phyloP scores from a whole-genome alignment of 30 jellyfish, hydroid and myxozoan genomes.

The Aurelia sp. region DNA sequence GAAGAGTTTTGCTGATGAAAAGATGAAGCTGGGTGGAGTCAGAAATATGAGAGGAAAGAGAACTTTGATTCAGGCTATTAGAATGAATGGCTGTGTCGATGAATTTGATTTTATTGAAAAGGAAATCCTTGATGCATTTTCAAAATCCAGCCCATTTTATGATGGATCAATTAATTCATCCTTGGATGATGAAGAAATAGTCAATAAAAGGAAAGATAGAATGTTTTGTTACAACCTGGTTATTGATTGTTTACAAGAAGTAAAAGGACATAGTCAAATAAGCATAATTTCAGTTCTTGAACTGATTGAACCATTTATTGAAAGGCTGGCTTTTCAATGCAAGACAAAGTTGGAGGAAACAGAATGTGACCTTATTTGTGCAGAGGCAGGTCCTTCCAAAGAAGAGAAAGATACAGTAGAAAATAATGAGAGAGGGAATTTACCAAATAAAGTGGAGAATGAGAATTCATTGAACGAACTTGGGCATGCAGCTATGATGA shows the following conservation, averaged over 20 bases:
- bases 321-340: not conserved
- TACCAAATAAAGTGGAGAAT: not conserved
- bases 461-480: not conserved
- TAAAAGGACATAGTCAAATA: not conserved
- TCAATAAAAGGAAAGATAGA: not conserved
- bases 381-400: not conserved
- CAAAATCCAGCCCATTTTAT: not conserved
- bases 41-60: too few species aligned
- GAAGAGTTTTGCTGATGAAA: too few species aligned
- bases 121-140: not conserved
- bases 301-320: constrained; percentile 13
- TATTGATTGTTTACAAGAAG: not conserved
- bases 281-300: constrained; percentile 23
- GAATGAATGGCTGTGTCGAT: not conserved
- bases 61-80: too few species aligned
- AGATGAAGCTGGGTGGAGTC: too few species aligned
- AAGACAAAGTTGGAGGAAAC: not conserved
- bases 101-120: not conserved
- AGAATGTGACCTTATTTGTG: constrained; percentile 9
- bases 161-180: not conserved
- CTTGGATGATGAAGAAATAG: not conserved
- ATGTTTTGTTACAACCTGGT: not conserved
- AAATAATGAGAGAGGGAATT: not conserved
- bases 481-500: constrained; percentile 2
- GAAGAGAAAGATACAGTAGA: not conserved